Base-by-base conservation (phyloP, 2,888 invertebrate species). In the Glaucopsyche alexis region DNA sequence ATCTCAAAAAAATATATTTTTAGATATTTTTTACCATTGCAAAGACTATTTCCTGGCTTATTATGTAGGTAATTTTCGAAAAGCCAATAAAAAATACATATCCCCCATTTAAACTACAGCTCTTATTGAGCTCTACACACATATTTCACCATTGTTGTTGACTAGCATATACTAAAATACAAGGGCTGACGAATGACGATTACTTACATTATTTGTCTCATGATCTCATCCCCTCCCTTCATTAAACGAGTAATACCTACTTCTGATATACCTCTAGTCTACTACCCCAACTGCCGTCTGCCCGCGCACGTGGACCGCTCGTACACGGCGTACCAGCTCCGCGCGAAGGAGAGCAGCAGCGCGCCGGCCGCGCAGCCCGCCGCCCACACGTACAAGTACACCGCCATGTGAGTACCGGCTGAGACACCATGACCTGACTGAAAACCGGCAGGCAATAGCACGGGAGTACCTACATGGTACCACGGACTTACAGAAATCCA, bases 241-340 rank as follows among this genome's bases (percentile, higher is more conserved):
- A 6, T 40, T 38, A 14, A 29, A 14, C 29, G 42, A 42, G n/a
- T 49, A 49, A 50, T n/a, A 4, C 50, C 11, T 42, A 49, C 11
- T 11, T n/a, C 38, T 42, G 1, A 40, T 50, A 13, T 71, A 11
- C 40, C 82, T 7, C 29, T 60, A 88, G 90, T 86, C 40, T 89
- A 87, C 78, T 83, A 91, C 55, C 84, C 88, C 0, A 92, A 92
- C 80, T 90, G 90, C 73, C 89, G 90, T 0, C 82, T 91, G 0
- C 92, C 90, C 0, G 75, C 79, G 0, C 89, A 88, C 78, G 77
- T 88, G 19, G 90, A 91, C 75, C 80, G 85, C 0, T 87, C 90
- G 0, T 93, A 89, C 78, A 76, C 76, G 3, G 90, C 82, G 0
- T 91, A 90, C 73, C 55, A 85, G 38, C 79, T 78, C 8, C 80